Percentiles rank a stretch among this genome's conserved stretches.
phyloP scores from a whole-genome alignment of 2,797 vertebrate genomes.

The Aselliscus stoliczkanus region DNA sequence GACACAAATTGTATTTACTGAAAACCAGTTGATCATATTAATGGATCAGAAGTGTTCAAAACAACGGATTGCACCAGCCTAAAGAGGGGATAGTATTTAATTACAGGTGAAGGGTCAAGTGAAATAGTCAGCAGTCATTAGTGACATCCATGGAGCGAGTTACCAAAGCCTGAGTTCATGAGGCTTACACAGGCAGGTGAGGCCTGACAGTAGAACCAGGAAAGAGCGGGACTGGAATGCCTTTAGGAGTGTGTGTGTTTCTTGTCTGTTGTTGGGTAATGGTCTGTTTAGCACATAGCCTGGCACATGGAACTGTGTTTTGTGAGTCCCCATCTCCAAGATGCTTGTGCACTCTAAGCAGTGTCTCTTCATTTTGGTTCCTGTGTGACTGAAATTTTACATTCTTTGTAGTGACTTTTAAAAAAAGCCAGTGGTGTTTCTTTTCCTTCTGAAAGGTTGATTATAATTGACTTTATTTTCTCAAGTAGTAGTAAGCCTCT shows the following conservation, averaged over 20 bases:
- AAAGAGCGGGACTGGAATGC: background rate
- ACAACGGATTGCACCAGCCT: background rate
- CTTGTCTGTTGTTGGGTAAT: no score
- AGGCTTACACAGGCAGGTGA: background rate
- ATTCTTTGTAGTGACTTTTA: background rate
- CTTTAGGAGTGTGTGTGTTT: background rate
- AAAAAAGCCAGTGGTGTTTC: background rate
- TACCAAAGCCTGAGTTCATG: background rate
- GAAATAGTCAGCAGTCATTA: background rate
- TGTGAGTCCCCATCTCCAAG: background rate
- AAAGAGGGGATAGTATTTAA: background rate
- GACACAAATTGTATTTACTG: background rate
- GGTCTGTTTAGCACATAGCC: background rate
- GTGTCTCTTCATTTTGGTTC: background rate
- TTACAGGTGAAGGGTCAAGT: background rate
- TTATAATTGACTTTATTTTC: background rate
- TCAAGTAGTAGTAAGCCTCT: background rate
- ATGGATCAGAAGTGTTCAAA: conserved; percentile 36
- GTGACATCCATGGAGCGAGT: background rate
- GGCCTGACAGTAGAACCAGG: background rate
- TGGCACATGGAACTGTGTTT: background rate
- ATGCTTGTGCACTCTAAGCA: background rate
- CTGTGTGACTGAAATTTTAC: background rate
- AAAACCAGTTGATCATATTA: conserved; percentile 39
- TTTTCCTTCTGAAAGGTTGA: background rate